Percentiles rank a stretch among this genome's conserved stretches.
Conservation (phyloP, 2,113 vertebrate species). For the Podarcis raffonei region DNA sequence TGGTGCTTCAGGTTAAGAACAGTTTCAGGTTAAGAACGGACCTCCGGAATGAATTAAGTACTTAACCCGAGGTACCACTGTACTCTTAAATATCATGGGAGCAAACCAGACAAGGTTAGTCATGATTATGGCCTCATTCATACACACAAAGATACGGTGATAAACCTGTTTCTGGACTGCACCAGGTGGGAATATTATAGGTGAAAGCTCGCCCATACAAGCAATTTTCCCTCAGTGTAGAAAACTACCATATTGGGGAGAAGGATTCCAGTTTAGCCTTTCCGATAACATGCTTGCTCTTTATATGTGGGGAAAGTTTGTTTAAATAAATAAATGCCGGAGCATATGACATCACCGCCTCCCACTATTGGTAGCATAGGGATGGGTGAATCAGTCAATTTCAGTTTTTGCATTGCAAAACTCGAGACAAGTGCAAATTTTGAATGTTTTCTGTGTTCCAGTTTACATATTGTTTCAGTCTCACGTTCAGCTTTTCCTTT, state of each 20-base stretch:
- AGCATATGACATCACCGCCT: too few species aligned
- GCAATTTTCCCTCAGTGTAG: not conserved
- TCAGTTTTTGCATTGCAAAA: too few species aligned
- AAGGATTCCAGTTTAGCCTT: too few species aligned
- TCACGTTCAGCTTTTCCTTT: not conserved
- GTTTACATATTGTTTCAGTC: not conserved
- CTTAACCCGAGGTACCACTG: too few species aligned
- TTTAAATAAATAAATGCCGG: not conserved
- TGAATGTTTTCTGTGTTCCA: too few species aligned
- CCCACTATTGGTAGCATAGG: too few species aligned
- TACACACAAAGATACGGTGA: not conserved
- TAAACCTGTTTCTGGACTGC: not conserved
- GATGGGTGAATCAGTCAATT: too few species aligned
- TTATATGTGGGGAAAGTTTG: not conserved
- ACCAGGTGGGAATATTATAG: not conserved
- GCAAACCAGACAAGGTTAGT: not conserved
- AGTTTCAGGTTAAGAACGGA: too few species aligned
- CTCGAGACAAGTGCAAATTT: too few species aligned
- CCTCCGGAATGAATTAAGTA: too few species aligned
- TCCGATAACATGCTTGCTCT: not conserved
- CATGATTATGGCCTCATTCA: not conserved
- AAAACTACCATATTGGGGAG: not conserved
- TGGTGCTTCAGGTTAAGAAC: too few species aligned
- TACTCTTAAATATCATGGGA: not conserved
- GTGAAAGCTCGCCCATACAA: conserved; percentile 16